Base-by-base conservation (phyloP, 2,797 vertebrate species). In the Schizothorax lantsangensis region DNA sequence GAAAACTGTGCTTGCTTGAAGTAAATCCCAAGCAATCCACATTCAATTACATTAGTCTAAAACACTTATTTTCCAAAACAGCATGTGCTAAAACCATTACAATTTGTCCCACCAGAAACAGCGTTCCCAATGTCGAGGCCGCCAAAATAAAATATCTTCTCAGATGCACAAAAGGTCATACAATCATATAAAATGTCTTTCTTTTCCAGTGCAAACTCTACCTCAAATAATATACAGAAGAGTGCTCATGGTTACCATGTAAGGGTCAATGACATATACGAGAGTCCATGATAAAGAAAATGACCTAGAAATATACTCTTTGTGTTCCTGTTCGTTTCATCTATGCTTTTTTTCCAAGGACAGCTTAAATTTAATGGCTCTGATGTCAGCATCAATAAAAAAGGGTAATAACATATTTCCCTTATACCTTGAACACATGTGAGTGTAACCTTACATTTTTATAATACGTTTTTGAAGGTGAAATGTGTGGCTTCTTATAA, bases 1-100 rank as follows among this genome's bases (percentile, higher is more conserved):
- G 59, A 68, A 77, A 78, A 66, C 83, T 69, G 21, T 26, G 45
- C 74, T 78, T 43, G 57, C 72, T 77, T 49, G 59, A 84, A 26
- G 83, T 77, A 77, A 84, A 52, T 77, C 83, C 73, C 40, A 66
- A 49, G 40, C 71, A 66, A 84, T 68, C 83, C 74, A 19, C 15
- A 52, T 49, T 78, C 43, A 78, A 84, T 84, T 66, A 64, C 30
- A 64, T 64, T 62, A 75, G 68, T 26, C 52, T 74, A 74, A 73
- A 77, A 77, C 57, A 49, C 23, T 6, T 21, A 49, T 49, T 66
- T 77, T 68, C 3, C 21, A 52, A 84, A 78, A 77, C 45, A 68
- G 52, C 59, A 52, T 78, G 57, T 0, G 9, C 33, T 68, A 49
- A 47, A 47, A 30, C 47, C 17, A 72, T 40, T 57, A 47, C 40